These are phyloP conservation scores for Heterocephalus glaber DNA, from an alignment of 2,113 vertebrate species.

Conservation along the genomic window DNA sequence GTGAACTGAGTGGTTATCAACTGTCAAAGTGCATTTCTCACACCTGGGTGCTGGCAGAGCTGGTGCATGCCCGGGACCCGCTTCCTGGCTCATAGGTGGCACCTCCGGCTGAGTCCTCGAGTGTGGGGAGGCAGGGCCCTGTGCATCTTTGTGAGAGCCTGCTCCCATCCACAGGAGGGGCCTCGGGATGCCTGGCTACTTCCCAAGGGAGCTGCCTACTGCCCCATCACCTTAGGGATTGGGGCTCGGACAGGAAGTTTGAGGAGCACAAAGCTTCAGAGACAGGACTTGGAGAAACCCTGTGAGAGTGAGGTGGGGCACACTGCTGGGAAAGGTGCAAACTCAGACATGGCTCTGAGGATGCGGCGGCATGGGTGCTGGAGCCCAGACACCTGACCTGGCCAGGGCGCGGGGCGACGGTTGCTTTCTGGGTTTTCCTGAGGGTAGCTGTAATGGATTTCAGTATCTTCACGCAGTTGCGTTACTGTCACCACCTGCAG, in stretches of 20 bases:
- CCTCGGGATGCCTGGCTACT: background rate
- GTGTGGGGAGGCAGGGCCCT: no score
- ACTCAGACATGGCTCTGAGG: rapidly evolving
- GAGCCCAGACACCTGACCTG: background rate
- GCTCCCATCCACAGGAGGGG: background rate
- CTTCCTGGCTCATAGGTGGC: background rate
- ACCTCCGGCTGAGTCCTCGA: no score
- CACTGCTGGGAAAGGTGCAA: background rate
- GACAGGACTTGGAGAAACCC: background rate
- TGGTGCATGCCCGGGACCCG: background rate
- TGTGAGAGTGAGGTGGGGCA: background rate
- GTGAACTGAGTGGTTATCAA: background rate
- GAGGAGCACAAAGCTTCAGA: background rate
- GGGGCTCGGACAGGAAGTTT: background rate
- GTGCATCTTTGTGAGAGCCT: background rate
- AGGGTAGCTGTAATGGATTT: background rate
- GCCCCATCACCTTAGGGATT: background rate
- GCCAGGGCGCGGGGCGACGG: background rate
- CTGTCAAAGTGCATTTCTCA: background rate
- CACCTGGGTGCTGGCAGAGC: background rate
- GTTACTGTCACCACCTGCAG: background rate
- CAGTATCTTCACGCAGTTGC: background rate
- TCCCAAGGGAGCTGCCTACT: background rate
- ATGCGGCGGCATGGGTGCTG: background rate
- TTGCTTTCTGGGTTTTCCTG: background rate